A percentile compares a stretch with the other conserved stretches of the same genome.
Evolutionary conservation across 1,140 invertebrate species (phyloP).

Genomic region (Zaprionus vittiger): DNA sequence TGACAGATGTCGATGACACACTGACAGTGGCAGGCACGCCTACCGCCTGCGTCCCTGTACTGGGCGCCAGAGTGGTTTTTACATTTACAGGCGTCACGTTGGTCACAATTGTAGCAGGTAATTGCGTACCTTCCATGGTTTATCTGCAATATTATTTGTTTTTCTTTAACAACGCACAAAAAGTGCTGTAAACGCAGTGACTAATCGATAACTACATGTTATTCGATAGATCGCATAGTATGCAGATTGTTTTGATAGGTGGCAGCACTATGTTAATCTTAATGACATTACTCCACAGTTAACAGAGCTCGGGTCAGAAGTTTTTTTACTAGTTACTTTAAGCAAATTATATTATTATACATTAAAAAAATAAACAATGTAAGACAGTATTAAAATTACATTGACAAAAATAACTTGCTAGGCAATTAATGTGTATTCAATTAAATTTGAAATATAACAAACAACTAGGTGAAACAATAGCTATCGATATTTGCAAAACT

Average conservation of each 20-base stretch:
- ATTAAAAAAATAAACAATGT: neutral
- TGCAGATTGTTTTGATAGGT: neutral
- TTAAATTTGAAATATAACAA: neutral
- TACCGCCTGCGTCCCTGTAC: slow-evolving; percentile 11
- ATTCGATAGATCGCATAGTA: slow-evolving; percentile 16
- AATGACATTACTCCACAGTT: slow-evolving; percentile 1
- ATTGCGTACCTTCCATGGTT: slow-evolving; percentile 40
- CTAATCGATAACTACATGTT: slow-evolving; percentile 33
- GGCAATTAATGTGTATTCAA: neutral
- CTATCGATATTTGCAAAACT: slow-evolving; percentile 7
- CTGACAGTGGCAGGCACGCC: slow-evolving; percentile 44
- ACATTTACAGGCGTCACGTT: slow-evolving; percentile 5
- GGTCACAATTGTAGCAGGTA: slow-evolving; percentile 19
- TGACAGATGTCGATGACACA: slow-evolving; percentile 52
- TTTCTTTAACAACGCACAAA: slow-evolving; percentile 39
- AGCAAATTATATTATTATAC: neutral
- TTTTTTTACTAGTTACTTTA: neutral
- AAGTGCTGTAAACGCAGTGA: slow-evolving; percentile 28
- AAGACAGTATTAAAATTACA: neutral
- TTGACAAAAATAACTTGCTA: neutral
- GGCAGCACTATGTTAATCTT: slow-evolving; percentile 18
- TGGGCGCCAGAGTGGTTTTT: slow-evolving; percentile 14
- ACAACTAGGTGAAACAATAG: neutral
- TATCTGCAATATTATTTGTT: slow-evolving; percentile 29
- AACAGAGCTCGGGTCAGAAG: neutral